These are phyloP conservation scores for Hephaestus fuliginosus DNA, from an alignment of 2,797 vertebrate genomes.

Conservation along the genomic window DNA sequence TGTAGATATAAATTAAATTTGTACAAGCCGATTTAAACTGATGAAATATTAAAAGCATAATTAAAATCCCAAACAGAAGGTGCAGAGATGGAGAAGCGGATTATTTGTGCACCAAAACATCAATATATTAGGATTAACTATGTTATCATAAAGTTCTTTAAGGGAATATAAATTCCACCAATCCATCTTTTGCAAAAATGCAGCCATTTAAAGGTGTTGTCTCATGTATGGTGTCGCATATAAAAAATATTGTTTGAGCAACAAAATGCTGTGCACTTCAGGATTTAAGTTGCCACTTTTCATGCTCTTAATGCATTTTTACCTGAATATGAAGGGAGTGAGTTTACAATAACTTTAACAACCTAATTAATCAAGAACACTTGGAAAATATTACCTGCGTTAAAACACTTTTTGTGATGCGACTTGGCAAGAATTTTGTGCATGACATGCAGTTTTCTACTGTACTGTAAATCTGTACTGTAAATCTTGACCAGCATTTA, in stretches of 20 bases:
- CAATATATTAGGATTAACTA: not conserved
- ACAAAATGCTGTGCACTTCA: not conserved
- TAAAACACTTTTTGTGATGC: constrained; percentile 2
- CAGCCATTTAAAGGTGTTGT: not conserved
- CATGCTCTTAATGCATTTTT: not conserved
- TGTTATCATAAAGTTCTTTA: not conserved
- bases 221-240: not conserved
- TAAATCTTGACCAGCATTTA: not conserved
- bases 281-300: not conserved
- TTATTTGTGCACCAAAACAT: not conserved
- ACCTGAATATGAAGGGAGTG: not conserved
- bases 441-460: constrained; percentile 20
- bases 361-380: constrained; percentile 1
- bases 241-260: not conserved
- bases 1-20: not conserved
- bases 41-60: not conserved
- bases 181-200: not conserved
- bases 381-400: not conserved
- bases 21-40: not conserved
- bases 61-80: not conserved
- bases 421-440: constrained; percentile 35
- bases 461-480: not conserved
- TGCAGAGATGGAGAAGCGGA: not conserved
- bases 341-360: not conserved
- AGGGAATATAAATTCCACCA: not conserved